Evolutionary conservation across 2,888 invertebrate genomes (phyloP).

Genomic region (Caenorhabditis sp.): DNA sequence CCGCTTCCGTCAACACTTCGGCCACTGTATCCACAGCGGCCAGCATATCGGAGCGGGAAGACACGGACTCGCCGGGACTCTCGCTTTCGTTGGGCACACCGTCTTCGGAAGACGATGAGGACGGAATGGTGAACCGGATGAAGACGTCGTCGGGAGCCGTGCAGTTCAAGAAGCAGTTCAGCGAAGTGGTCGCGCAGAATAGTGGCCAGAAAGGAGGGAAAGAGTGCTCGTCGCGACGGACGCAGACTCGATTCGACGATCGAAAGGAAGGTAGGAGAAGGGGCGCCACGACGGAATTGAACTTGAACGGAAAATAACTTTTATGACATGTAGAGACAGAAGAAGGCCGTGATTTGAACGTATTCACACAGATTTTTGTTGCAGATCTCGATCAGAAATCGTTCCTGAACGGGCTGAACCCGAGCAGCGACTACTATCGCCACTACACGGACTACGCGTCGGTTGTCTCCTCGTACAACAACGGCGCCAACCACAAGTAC

Average conservation of each 20-base stretch:
- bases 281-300: not conserved
- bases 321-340: too few relatives aligned
- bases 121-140: not conserved
- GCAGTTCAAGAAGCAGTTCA: conserved; percentile 50
- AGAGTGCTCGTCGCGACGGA: conserved; percentile 26
- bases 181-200: conserved; percentile 38
- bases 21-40: conserved; percentile 49
- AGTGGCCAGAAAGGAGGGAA: conserved; percentile 10
- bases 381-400: too few relatives aligned
- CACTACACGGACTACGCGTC: conserved; percentile 5
- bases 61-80: conserved; percentile 44
- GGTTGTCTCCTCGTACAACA: not conserved
- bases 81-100: conserved; percentile 20
- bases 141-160: not conserved
- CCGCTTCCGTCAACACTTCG: conserved; percentile 48
- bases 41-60: conserved; percentile 43
- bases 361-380: too few relatives aligned
- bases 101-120: conserved; percentile 45
- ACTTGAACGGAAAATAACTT: not conserved
- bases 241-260: conserved; percentile 20
- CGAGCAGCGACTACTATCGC: too few relatives aligned
- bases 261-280: not conserved
- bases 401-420: too few relatives aligned
- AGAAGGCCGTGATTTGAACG: too few relatives aligned
- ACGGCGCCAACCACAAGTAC: conserved; percentile 3